Percentiles rank a stretch among this genome's conserved stretches.
phyloP scores from a whole-genome alignment of 2,888 invertebrate species.

The Tenthredo livida region DNA sequence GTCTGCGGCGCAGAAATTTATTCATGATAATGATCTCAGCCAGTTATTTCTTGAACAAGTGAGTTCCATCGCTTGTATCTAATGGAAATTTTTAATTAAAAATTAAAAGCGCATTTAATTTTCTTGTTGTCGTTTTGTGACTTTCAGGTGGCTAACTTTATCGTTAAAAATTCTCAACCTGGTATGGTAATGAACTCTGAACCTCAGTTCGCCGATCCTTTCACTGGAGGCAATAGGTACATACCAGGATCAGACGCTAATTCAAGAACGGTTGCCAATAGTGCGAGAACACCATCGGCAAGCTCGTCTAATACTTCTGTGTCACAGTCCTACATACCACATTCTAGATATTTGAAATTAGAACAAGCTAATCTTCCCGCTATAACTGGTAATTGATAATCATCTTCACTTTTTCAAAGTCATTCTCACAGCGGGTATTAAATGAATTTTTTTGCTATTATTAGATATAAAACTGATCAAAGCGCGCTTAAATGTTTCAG shows the following conservation, averaged over 20 bases:
- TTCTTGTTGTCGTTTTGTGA: background rate
- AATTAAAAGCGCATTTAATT: background rate
- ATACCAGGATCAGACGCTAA: slow-evolving; percentile 80
- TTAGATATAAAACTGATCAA: background rate
- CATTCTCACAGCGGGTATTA: slow-evolving; percentile 30
- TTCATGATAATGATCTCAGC: slow-evolving; percentile 90
- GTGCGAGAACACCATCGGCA: slow-evolving; percentile 71
- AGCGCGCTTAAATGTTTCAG: slow-evolving; percentile 64
- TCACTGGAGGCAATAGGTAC: slow-evolving; percentile 86
- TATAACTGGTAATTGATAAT: slow-evolving; percentile 85
- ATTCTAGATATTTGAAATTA: slow-evolving; percentile 83
- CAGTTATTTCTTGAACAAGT: slow-evolving; percentile 91
- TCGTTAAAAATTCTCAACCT: slow-evolving; percentile 86
- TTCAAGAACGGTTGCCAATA: slow-evolving; percentile 68
- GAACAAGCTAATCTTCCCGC: slow-evolving; percentile 89
- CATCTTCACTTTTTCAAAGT: slow-evolving; percentile 7
- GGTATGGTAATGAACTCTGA: slow-evolving; percentile 65
- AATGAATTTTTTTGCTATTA: background rate
- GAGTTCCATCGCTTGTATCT: slow-evolving; percentile 4
- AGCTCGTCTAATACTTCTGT: slow-evolving; percentile 59
- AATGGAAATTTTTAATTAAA: background rate
- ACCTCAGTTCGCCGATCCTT: slow-evolving; percentile 81
- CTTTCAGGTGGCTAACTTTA: slow-evolving; percentile 91
- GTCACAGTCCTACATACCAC: slow-evolving; percentile 77
- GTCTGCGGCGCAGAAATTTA: slow-evolving; percentile 93